phyloP scores from a whole-genome alignment of 2,113 vertebrate species.

The Callocephalon fimbriatum region DNA sequence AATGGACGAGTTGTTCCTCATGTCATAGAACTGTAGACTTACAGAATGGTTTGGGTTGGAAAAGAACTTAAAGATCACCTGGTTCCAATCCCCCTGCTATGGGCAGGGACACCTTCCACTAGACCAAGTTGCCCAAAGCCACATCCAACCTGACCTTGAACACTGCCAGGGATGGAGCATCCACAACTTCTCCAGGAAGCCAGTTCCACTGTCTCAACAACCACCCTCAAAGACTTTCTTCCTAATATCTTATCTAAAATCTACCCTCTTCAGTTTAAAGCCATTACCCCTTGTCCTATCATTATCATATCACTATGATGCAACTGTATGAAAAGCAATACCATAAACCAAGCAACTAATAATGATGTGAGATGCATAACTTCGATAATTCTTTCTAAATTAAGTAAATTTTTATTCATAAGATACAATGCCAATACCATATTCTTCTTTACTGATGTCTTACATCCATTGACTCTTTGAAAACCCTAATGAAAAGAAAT shows the following conservation, averaged over 20 bases:
- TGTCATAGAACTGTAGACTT: neutral
- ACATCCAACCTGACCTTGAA: neutral
- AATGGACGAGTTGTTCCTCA: fast-evolving
- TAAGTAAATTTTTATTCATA: neutral
- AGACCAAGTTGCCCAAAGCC: neutral
- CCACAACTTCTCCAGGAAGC: neutral
- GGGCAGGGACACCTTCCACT: neutral
- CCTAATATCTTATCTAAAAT: neutral
- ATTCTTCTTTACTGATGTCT: neutral
- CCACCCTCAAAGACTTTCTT: neutral
- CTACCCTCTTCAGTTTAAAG: neutral
- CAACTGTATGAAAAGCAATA: neutral
- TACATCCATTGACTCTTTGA: neutral
- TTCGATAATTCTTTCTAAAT: neutral
- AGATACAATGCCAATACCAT: neutral
- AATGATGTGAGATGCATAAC: neutral
- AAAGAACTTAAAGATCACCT: neutral
- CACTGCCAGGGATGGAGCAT: neutral
- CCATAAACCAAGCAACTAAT: neutral
- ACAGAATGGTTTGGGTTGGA: neutral
- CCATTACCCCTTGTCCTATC: neutral
- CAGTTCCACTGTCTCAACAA: neutral
- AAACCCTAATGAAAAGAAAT: neutral
- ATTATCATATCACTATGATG: neutral
- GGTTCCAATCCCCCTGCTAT: neutral